A percentile compares a stretch with the other conserved stretches of the same genome.
Evolutionary conservation across 2,888 invertebrate species (phyloP).

Genomic region (Carcina quercana): DNA sequence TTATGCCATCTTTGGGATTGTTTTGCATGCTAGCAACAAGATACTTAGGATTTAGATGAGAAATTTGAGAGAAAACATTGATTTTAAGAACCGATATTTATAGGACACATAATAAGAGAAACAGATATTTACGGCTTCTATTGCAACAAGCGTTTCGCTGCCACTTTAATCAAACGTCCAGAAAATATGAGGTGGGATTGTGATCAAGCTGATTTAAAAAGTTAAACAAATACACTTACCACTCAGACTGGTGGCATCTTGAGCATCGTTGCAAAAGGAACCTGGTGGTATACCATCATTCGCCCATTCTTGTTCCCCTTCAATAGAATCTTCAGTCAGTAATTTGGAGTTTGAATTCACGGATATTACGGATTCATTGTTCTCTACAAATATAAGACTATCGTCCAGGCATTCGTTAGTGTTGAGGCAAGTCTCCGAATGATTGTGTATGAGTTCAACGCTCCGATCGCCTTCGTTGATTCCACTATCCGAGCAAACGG

Average conservation of each 20-base stretch:
- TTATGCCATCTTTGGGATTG: too few species aligned
- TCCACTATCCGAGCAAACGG: slow-evolving; percentile 39
- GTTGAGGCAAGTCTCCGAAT: slow-evolving; percentile 57
- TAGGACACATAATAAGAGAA: too few species aligned
- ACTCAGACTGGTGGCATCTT: slow-evolving; percentile 22
- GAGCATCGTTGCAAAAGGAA: slow-evolving; percentile 32
- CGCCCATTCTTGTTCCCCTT: not conserved
- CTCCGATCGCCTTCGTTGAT: slow-evolving; percentile 43
- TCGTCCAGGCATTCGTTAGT: slow-evolving; percentile 47
- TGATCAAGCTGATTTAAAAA: slow-evolving; percentile 15
- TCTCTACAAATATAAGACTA: slow-evolving; percentile 45
- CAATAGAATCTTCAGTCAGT: slow-evolving; percentile 16
- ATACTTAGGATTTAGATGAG: too few species aligned
- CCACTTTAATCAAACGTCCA: too few species aligned
- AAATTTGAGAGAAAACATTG: too few species aligned
- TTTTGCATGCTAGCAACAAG: too few species aligned
- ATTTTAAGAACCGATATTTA: too few species aligned
- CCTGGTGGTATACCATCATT: slow-evolving; percentile 23
- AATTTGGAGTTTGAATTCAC: slow-evolving; percentile 27
- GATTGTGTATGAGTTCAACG: slow-evolving; percentile 58
- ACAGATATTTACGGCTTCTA: too few species aligned
- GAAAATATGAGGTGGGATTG: too few species aligned
- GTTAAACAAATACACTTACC: too few species aligned
- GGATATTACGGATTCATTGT: slow-evolving; percentile 36
- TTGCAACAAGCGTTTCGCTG: not conserved